These are phyloP conservation scores for Saccopteryx bilineata DNA, from an alignment of 2,113 vertebrate species.

Conservation along the genomic window DNA sequence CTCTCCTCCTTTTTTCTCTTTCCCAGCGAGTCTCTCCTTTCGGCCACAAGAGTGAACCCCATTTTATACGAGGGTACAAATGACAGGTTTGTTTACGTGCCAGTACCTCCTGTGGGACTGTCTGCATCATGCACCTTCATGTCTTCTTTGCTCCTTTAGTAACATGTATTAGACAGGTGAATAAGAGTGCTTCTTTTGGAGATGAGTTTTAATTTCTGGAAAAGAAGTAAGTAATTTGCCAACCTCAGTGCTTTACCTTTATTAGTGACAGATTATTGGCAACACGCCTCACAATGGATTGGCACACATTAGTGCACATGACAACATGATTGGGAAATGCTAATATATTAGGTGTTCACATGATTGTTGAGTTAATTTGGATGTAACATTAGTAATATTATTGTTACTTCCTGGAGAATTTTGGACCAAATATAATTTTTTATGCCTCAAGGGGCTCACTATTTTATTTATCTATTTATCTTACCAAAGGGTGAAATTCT, in stretches of 20 bases:
- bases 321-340: not conserved
- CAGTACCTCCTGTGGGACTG: not conserved
- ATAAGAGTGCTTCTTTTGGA: not conserved
- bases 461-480: not conserved
- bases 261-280: conserved; percentile 20
- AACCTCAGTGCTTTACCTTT: not conserved
- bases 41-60: not conserved
- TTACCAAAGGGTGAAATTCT: conserved; percentile 23
- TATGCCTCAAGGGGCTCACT: not conserved
- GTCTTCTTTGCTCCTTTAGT: not conserved
- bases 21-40: not conserved
- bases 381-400: not conserved
- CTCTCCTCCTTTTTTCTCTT: not conserved
- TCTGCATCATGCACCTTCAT: not conserved
- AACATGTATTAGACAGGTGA: not conserved
- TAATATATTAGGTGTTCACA: not conserved
- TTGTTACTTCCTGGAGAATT: conserved; percentile 34
- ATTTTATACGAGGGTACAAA: not conserved
- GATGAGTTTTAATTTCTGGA: not conserved
- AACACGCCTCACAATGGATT: not conserved
- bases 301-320: not conserved
- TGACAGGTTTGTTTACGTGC: not conserved
- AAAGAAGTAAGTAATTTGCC: not conserved
- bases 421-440: not conserved
- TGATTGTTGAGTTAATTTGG: not conserved